A percentile compares a stretch with the other conserved stretches of the same genome.
Evolutionary conservation across 1,140 invertebrate species (phyloP).

Genomic region (Listronotus oregonensis): DNA sequence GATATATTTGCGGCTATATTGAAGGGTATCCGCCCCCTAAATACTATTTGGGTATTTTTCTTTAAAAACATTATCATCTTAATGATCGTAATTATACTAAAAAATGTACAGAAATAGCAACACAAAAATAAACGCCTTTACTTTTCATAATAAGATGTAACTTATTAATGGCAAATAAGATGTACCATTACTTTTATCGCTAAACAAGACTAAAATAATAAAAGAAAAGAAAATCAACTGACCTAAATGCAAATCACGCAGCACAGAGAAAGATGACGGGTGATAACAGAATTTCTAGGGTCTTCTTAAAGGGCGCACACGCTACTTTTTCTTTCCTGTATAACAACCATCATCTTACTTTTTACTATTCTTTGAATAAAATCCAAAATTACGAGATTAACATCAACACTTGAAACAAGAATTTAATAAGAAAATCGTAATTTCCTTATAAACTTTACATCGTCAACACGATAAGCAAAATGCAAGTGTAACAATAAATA

Average conservation of each 20-base stretch:
- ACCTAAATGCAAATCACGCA: slow-evolving; percentile 60
- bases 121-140: neutral
- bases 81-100: too few relatives aligned
- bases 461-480: too few relatives aligned
- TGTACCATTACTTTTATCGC: too few relatives aligned
- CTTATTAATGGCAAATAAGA: too few relatives aligned
- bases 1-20: too few relatives aligned
- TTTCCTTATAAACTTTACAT: too few relatives aligned
- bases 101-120: too few relatives aligned
- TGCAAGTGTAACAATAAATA: too few relatives aligned
- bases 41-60: too few relatives aligned
- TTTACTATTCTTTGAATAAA: neutral
- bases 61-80: too few relatives aligned
- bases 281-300: slow-evolving; percentile 69
- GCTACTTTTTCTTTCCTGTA: slow-evolving; percentile 63
- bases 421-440: neutral
- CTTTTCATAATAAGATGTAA: neutral
- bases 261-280: slow-evolving; percentile 72
- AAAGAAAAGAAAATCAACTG: slow-evolving; percentile 52
- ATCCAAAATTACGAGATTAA: neutral
- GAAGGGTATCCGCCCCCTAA: too few relatives aligned
- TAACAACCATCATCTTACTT: slow-evolving; percentile 59
- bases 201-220: slow-evolving; percentile 32
- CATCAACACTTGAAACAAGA: neutral
- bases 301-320: slow-evolving; percentile 70